Evolutionary conservation across 2,113 vertebrate species (phyloP), one percentile per base, ranked within the genome.

Genomic region (Notarius quadriscutis): DNA sequence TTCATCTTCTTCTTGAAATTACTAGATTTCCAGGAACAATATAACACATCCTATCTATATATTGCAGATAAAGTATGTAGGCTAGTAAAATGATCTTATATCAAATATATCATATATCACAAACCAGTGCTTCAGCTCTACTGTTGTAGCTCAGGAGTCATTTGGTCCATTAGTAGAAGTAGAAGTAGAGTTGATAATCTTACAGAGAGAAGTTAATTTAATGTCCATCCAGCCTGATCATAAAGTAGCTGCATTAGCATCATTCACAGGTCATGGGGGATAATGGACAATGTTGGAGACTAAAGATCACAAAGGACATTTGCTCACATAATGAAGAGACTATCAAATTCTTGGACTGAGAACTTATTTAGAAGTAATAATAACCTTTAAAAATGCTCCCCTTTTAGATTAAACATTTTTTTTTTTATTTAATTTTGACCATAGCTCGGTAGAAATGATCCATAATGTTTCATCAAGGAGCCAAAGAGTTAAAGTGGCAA

Each of bases 221-320:
- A 82, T 75, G 48, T 87, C 86, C 57, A 81, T 67, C 65, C 83
- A 65, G 82, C 69, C 69, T 69, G 82, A 75, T 81, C 88, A 81
- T 89, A 81, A 89, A 89, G 83, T 72, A 71, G 30, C 9, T 58
- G 51, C 83, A 57, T 85, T 83, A 89, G 82, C n/a, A 67, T 87
- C 71, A 30, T 69, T 86, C 60, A 72, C 83, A 78, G 84, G 77
- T 85, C 85, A 82, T 53, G 20, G 74, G 63, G 51, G 79, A 77
- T 89, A 81, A 86, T 48, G 60, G 79, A 85, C 81, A 75, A 10
- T 65, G 53, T 65, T 51, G 71, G 86, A 83, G 63, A 84, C 74
- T 74, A 63, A 79, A 83, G 80, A 77, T 58, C 48, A 71, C 63
- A 60, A 15, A 86, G 22, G 58, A 69, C 51, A 88, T 57, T 58